Percentiles rank a stretch among this genome's conserved stretches.
Conservation (phyloP, 2,888 invertebrate species). For the Spodoptera picta region DNA sequence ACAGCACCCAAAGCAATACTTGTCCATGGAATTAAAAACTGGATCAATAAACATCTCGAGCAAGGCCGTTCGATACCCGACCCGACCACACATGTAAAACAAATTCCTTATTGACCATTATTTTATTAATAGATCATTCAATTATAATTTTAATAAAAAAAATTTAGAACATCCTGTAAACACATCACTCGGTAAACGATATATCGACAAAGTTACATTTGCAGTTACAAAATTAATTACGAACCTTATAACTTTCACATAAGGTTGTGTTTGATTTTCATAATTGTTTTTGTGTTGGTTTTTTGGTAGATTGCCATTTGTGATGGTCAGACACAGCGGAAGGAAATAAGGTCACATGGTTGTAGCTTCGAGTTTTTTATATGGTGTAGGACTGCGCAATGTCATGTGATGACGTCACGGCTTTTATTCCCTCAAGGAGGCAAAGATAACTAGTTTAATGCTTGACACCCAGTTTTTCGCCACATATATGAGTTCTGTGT, state of each 20-base stretch:
- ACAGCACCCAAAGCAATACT: slow-evolving; percentile 15
- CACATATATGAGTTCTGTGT: too few relatives aligned
- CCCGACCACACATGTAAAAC: slow-evolving; percentile 2
- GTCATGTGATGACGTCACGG: slow-evolving; percentile 4
- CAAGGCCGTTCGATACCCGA: slow-evolving; percentile 22
- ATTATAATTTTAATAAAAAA: slow-evolving; percentile 41
- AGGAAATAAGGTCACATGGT: slow-evolving; percentile 58
- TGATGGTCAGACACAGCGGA: slow-evolving; percentile 53
- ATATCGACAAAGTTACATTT: slow-evolving; percentile 35
- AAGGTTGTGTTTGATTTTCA: slow-evolving; percentile 20
- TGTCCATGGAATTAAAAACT: slow-evolving; percentile 32
- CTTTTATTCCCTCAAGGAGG: too few relatives aligned
- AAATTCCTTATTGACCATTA: slow-evolving; percentile 43
- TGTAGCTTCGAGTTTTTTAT: slow-evolving; percentile 33
- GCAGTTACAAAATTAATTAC: neutral
- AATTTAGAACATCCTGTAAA: slow-evolving; percentile 51
- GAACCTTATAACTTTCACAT: neutral
- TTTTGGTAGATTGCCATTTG: slow-evolving; percentile 49
- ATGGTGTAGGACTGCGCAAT: slow-evolving; percentile 39
- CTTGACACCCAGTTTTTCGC: too few relatives aligned
- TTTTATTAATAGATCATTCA: slow-evolving; percentile 43
- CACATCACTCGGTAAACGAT: slow-evolving; percentile 32
- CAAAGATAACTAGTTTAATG: too few relatives aligned
- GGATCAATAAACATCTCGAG: slow-evolving; percentile 34
- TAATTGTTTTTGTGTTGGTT: slow-evolving; percentile 22